Base-by-base conservation (phyloP, 1,140 invertebrate genomes). In the Amyelois transitella region DNA sequence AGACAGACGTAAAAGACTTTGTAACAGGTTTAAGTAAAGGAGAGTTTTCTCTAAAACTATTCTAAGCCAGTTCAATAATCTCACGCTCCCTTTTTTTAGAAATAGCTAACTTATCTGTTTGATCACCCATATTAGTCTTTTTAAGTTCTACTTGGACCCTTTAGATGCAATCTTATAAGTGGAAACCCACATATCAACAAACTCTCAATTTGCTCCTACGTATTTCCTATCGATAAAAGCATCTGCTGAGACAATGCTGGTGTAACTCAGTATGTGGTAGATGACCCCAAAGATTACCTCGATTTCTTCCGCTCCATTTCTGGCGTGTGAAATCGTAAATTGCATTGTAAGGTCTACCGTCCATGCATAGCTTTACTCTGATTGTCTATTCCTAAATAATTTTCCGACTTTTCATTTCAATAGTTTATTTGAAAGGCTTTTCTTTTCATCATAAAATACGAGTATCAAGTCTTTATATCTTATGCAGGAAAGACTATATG, bases 241-340 rank as follows among this genome's bases (percentile, higher is more conserved):
- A 63, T 57, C 55, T 51, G 12, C 21, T 28, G 47, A 62, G 53
- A 69, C 60, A 65, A 69, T 66, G 49, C 54, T 18, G 51, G 49
- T 60, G 58, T 66, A 63, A 66, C 58, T 53, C 53, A 57, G 63
- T 69, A 57, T 51, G 51, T 59, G 45, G 45, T 12, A 56, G 66
- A 69, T 69, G 63, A 66, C 66, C 66, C 60, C 60, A 53, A 12
- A 48, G 63, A 69, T 69, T 56, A 22, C 0, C 28, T 18, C 32
- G 47, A 58, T 55, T 45, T 62, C 60, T 60, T 60, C 58, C 66
- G 60, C 49, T 69, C 60, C 49, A 53, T 60, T 69, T 56, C 24
- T 49, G 22, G 21, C 56, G 56, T 38, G 55, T 52, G 50, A 58
- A 58, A 47, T 58, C 45, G 55, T 58, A 49, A 28, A 52, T 48